Evolutionary conservation across 2,797 vertebrate species (phyloP).

Genomic region (Diglossa cyanea): DNA sequence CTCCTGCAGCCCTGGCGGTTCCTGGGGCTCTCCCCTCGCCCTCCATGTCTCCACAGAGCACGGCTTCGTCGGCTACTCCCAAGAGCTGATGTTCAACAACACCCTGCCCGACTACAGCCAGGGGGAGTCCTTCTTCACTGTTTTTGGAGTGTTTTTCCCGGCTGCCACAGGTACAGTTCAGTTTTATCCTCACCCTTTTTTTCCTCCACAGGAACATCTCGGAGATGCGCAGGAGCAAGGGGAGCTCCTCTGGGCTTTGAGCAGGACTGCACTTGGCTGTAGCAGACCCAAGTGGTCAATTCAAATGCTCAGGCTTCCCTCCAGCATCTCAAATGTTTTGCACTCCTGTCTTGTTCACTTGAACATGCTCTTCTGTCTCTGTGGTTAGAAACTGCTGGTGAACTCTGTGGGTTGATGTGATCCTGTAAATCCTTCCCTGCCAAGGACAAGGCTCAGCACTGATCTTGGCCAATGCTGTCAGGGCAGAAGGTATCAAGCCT

Average conservation of each 20-base stretch:
- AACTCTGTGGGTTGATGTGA: fast-evolving
- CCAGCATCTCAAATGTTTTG: not conserved
- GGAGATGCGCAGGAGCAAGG: not conserved
- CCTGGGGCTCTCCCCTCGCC: not conserved
- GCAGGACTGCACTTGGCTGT: fast-evolving
- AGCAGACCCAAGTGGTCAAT: not conserved
- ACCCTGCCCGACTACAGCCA: conserved; percentile 86
- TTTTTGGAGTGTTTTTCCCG: conserved; percentile 97
- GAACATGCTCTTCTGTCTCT: not conserved
- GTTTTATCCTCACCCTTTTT: not conserved
- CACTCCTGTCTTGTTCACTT: not conserved
- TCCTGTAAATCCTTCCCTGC: not conserved
- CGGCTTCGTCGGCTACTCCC: conserved; percentile 90
- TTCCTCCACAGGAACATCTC: not conserved
- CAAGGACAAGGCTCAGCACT: not conserved
- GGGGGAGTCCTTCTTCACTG: conserved; percentile 92
- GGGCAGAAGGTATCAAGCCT: not conserved
- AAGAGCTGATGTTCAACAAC: conserved; percentile 85
- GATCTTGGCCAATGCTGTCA: not conserved
- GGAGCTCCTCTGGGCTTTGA: not conserved
- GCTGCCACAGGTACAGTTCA: conserved; percentile 89
- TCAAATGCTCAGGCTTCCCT: not conserved
- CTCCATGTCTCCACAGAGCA: conserved; percentile 76
- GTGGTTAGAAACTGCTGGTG: not conserved
- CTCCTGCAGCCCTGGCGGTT: not conserved